These are phyloP conservation scores for Ladona fulva DNA, from an alignment of 1,140 invertebrate genomes.

Conservation along the genomic window DNA sequence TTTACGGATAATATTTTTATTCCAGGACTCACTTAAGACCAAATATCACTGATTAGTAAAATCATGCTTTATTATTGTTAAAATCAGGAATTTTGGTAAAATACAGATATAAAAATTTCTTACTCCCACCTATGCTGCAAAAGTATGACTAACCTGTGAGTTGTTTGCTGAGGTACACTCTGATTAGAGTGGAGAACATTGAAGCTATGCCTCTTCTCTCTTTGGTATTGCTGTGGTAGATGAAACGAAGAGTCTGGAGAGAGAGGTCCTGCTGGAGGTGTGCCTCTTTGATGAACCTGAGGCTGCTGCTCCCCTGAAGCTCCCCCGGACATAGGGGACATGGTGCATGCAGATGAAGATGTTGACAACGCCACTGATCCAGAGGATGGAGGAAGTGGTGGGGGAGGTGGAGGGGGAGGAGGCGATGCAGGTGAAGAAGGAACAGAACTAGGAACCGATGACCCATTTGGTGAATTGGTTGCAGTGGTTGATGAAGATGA, in stretches of 20 bases:
- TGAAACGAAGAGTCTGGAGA: conserved; percentile 26
- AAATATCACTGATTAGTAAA: no score
- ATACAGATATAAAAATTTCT: no score
- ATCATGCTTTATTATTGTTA: no score
- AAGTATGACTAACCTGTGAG: background rate
- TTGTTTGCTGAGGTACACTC: background rate
- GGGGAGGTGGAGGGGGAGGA: conserved; percentile 34
- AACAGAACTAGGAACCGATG: conserved; percentile 38
- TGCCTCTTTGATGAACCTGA: conserved; percentile 13
- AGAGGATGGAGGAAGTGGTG: conserved; percentile 31
- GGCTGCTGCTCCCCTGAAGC: conserved; percentile 19
- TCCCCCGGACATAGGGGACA: conserved; percentile 18
- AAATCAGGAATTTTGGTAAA: no score
- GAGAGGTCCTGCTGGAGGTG: conserved; percentile 28
- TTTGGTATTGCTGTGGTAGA: conserved; percentile 37
- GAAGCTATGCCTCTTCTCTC: conserved; percentile 57
- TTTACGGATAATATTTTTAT: no score
- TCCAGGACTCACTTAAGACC: no score
- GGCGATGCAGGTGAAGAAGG: conserved; percentile 41
- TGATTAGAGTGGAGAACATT: conserved; percentile 48
- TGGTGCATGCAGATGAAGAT: conserved; percentile 13
- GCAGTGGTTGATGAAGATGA: background rate
- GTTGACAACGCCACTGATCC: background rate
- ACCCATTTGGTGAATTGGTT: conserved; percentile 11
- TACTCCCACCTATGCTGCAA: no score